Evolutionary conservation across 30 jellyfish, hydroid and myxozoan genomes (phyloP).

Genomic region (Aurelia sp.): DNA sequence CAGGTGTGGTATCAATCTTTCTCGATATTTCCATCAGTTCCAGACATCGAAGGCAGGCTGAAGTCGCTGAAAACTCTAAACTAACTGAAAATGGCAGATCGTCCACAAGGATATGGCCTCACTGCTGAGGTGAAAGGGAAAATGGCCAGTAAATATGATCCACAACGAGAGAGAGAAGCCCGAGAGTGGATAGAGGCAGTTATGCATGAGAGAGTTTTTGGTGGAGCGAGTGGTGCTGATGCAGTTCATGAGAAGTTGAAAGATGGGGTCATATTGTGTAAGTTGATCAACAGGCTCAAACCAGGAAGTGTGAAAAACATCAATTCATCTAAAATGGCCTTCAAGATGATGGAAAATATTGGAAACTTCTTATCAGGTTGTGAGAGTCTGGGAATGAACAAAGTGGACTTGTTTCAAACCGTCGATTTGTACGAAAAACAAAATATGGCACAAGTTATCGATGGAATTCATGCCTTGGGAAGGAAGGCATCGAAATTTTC

Average conservation of each 20-base stretch:
- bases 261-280: constrained; percentile 89
- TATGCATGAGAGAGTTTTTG: constrained; percentile 61
- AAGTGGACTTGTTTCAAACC: constrained; percentile 87
- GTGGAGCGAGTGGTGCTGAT: constrained; percentile 66
- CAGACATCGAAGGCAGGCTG: not conserved
- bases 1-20: not conserved
- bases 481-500: constrained; percentile 68
- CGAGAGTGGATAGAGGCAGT: constrained; percentile 81
- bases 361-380: constrained; percentile 79
- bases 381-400: constrained; percentile 63
- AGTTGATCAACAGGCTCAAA: constrained; percentile 68
- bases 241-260: constrained; percentile 75
- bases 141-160: constrained; percentile 72
- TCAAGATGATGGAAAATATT: constrained; percentile 71
- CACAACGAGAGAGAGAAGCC: constrained; percentile 67
- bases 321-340: constrained; percentile 53
- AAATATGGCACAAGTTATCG: constrained; percentile 94
- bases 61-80: too few relatives aligned
- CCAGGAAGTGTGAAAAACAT: constrained; percentile 86
- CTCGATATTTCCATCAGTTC: not conserved
- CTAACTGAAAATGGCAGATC: constrained; percentile 52
- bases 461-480: constrained; percentile 92
- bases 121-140: constrained; percentile 71
- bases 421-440: constrained; percentile 86
- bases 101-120: constrained; percentile 64